Evolutionary conservation across 2,113 vertebrate species (phyloP).

Genomic region (Isurus oxyrinchus): DNA sequence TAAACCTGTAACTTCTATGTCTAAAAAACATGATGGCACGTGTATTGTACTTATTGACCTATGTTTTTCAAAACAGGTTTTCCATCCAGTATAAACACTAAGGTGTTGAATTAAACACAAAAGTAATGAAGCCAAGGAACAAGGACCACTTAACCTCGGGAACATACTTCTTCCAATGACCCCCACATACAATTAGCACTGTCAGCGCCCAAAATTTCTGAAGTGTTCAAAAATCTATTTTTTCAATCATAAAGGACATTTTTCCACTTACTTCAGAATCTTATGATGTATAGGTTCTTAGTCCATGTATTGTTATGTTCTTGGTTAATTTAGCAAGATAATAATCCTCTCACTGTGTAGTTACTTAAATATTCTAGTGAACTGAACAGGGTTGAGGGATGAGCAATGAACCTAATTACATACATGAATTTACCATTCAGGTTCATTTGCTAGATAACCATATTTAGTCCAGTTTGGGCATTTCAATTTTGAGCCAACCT

Average conservation of each 20-base stretch:
- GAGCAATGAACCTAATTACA: slow-evolving; percentile 4
- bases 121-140: neutral
- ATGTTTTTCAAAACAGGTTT: neutral
- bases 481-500: neutral
- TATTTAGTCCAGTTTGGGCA: neutral
- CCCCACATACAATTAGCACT: neutral
- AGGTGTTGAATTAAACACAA: no score
- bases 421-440: neutral
- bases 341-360: neutral
- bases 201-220: neutral
- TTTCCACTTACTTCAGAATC: neutral
- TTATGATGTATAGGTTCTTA: neutral
- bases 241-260: neutral
- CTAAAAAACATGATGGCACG: neutral
- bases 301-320: neutral
- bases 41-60: neutral
- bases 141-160: neutral
- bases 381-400: neutral
- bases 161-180: neutral
- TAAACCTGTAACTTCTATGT: neutral
- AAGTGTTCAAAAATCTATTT: neutral
- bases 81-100: neutral
- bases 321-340: neutral
- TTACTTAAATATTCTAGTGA: neutral
- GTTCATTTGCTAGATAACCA: neutral